Conservation (phyloP, 2,888 invertebrate genomes). For the Gari tellinella region DNA sequence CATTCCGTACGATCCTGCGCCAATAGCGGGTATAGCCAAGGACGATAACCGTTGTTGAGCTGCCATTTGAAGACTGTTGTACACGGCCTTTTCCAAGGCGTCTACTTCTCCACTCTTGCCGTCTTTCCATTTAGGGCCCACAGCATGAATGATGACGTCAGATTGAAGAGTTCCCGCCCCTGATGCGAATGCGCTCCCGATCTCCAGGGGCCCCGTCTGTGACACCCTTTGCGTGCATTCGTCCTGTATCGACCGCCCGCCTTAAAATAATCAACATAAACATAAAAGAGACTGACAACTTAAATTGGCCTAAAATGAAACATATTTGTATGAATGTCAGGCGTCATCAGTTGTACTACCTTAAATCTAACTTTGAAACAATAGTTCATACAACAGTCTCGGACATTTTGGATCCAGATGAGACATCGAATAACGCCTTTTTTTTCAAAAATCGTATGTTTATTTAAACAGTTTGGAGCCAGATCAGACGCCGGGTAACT, state of each 20-base stretch:
- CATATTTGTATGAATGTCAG: too few species aligned
- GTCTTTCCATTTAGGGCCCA: constrained; percentile 66
- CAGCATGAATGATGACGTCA: constrained; percentile 66
- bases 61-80: constrained; percentile 50
- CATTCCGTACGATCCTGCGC: constrained; percentile 73
- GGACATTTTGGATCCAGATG: too few species aligned
- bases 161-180: constrained; percentile 60
- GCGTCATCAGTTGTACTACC: too few species aligned
- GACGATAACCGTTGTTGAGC: constrained; percentile 39
- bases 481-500: too few species aligned
- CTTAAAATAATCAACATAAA: too few species aligned
- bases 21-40: constrained; percentile 75
- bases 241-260: constrained; percentile 62
- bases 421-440: too few species aligned
- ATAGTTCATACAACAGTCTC: too few species aligned
- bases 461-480: too few species aligned
- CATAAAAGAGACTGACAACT: too few species aligned
- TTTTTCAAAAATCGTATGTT: too few species aligned
- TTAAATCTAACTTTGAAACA: too few species aligned
- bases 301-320: too few species aligned
- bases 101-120: constrained; percentile 53
- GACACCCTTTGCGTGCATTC: constrained; percentile 60
- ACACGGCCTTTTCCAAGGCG: constrained; percentile 54
- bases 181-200: constrained; percentile 60
- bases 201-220: constrained; percentile 48